Conservation (phyloP, 2,888 invertebrate species). For the Quadroppia sp. region DNA sequence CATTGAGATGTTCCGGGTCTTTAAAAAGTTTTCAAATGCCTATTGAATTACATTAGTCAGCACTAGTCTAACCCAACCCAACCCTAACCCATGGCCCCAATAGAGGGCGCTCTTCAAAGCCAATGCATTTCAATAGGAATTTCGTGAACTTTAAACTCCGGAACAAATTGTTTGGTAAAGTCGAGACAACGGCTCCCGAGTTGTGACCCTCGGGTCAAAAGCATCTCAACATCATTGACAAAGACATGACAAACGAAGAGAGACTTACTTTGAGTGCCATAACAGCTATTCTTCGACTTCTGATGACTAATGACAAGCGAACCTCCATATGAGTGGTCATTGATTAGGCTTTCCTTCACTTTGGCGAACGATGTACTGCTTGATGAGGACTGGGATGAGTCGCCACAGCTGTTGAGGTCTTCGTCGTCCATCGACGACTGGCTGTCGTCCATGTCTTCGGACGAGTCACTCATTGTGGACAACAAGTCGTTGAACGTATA, state of each 20-base stretch:
- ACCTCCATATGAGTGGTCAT: conserved; percentile 43
- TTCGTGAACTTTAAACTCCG: too few species aligned
- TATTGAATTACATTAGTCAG: too few species aligned
- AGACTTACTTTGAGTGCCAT: conserved; percentile 26
- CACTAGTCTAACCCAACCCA: too few species aligned
- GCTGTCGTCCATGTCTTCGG: not conserved
- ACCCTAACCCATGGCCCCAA: too few species aligned
- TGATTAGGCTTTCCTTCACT: conserved; percentile 34
- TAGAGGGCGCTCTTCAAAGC: too few species aligned
- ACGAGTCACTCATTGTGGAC: conserved; percentile 20
- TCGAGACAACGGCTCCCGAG: too few species aligned
- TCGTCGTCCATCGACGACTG: not conserved
- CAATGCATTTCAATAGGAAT: too few species aligned
- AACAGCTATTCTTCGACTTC: conserved; percentile 18
- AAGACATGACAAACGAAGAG: not conserved
- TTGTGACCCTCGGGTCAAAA: too few species aligned
- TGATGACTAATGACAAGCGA: conserved; percentile 33
- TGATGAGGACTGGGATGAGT: conserved; percentile 10
- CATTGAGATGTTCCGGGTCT: too few species aligned
- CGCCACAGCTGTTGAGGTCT: conserved; percentile 4
- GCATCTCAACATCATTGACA: too few species aligned
- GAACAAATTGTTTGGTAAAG: too few species aligned
- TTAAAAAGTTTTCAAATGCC: too few species aligned
- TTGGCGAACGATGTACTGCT: conserved; percentile 25
- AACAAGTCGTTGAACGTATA: conserved; percentile 8